phyloP scores from a whole-genome alignment of 2,888 invertebrate genomes.

The Sinohyriopsis cumingii region DNA sequence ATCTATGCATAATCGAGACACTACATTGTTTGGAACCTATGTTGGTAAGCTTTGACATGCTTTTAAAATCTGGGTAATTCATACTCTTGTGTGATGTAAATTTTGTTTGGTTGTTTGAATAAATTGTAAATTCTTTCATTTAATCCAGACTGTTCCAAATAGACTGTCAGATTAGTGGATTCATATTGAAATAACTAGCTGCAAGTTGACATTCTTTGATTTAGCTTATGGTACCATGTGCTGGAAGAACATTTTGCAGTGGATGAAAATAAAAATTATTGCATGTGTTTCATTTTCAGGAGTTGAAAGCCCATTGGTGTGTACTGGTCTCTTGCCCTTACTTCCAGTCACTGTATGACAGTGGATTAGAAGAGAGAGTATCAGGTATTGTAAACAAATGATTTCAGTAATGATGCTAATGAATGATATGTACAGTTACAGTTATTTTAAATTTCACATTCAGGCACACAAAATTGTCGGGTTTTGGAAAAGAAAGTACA shows the following conservation, averaged over 20 bases:
- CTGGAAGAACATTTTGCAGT: background rate
- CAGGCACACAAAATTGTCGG: background rate
- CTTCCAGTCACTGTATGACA: slow-evolving; percentile 58
- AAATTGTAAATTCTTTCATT: too few relatives aligned
- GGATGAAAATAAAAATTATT: background rate
- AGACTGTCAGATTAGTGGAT: too few relatives aligned
- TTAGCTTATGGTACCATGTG: background rate
- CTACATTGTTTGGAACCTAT: too few relatives aligned
- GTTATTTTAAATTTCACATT: slow-evolving; percentile 2
- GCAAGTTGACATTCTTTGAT: too few relatives aligned
- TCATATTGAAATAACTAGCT: too few relatives aligned
- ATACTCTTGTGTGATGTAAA: too few relatives aligned
- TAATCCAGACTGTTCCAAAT: too few relatives aligned
- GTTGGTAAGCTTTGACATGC: too few relatives aligned
- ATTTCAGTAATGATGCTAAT: background rate
- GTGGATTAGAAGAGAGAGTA: slow-evolving; percentile 49
- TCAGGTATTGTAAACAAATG: slow-evolving; percentile 35
- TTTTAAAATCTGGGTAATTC: too few relatives aligned
- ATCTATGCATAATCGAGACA: too few relatives aligned
- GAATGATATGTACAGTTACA: background rate
- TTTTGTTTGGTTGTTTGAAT: too few relatives aligned
- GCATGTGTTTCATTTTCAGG: slow-evolving; percentile 29
- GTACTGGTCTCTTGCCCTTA: slow-evolving; percentile 58
- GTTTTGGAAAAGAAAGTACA: too few relatives aligned
- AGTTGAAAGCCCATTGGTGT: slow-evolving; percentile 59